These are phyloP conservation scores for Lepidocolaptes lacrymiger DNA, from an alignment of 2,797 vertebrate species.

Conservation along the genomic window DNA sequence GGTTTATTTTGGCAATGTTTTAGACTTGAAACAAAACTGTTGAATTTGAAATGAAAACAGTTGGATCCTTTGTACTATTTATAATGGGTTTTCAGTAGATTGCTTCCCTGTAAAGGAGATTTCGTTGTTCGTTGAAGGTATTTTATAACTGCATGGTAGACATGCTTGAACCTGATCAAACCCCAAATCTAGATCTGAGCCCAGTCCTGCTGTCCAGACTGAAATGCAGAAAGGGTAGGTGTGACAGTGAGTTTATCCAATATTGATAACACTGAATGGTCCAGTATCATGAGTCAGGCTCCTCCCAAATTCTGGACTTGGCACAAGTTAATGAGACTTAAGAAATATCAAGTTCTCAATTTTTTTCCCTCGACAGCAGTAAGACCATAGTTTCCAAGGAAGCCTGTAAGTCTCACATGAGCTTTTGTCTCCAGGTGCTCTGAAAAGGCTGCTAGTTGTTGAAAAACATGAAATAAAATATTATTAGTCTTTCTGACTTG, in stretches of 20 bases:
- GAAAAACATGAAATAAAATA: neutral
- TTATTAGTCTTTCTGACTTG: neutral
- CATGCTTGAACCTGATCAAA: neutral
- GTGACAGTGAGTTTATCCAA: neutral
- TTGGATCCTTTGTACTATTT: neutral
- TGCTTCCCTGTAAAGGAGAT: neutral
- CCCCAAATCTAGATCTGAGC: neutral
- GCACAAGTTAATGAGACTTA: neutral
- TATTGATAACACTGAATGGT: slow-evolving; percentile 7
- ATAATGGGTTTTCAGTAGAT: neutral
- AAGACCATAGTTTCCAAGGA: neutral
- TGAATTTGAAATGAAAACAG: neutral
- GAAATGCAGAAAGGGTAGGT: neutral
- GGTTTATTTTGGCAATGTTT: neutral
- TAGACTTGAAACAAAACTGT: neutral
- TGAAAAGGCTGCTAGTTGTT: slow-evolving; percentile 13
- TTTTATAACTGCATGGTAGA: neutral
- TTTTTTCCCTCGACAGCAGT: neutral
- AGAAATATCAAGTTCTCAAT: neutral
- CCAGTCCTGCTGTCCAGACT: neutral
- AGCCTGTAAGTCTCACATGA: neutral
- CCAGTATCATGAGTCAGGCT: neutral
- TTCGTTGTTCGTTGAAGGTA: neutral
- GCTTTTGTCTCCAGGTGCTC: slow-evolving; percentile 48
- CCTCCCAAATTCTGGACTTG: neutral